phyloP scores from a whole-genome alignment of 2,888 invertebrate genomes.

The Drosophila birchii region DNA sequence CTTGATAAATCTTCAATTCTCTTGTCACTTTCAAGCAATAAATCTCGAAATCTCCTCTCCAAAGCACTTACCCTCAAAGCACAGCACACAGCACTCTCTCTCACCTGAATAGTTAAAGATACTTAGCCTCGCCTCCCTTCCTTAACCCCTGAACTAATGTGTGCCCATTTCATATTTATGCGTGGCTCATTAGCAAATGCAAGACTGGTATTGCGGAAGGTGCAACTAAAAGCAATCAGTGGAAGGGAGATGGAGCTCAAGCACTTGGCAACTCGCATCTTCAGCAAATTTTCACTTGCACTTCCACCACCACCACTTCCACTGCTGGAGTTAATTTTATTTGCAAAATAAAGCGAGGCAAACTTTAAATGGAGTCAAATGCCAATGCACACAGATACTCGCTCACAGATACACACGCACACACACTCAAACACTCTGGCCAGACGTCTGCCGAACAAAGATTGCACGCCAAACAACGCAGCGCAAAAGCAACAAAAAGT shows the following conservation, averaged over 20 bases:
- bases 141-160: slow-evolving; percentile 71
- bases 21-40: slow-evolving; percentile 5
- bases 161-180: slow-evolving; percentile 76
- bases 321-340: slow-evolving; percentile 74
- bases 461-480: slow-evolving; percentile 66
- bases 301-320: slow-evolving; percentile 60
- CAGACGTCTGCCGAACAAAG: slow-evolving; percentile 81
- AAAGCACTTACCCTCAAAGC: slow-evolving; percentile 8
- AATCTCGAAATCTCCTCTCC: slow-evolving; percentile 3
- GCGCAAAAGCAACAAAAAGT: slow-evolving; percentile 67
- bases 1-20: slow-evolving; percentile 5
- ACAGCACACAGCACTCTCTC: slow-evolving; percentile 13
- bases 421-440: slow-evolving; percentile 32
- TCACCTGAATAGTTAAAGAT: slow-evolving; percentile 13
- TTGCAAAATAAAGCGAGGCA: slow-evolving; percentile 81
- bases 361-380: slow-evolving; percentile 81
- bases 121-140: neutral
- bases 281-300: slow-evolving; percentile 62
- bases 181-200: slow-evolving; percentile 73
- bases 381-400: slow-evolving; percentile 65
- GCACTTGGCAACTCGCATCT: slow-evolving; percentile 69
- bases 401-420: slow-evolving; percentile 15
- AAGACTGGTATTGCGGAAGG: slow-evolving; percentile 30
- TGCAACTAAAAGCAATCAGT: slow-evolving; percentile 29
- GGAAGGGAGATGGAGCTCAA: slow-evolving; percentile 6